Evolutionary conservation across 2,113 vertebrate species (phyloP).

Genomic region (Carassius auratus): DNA sequence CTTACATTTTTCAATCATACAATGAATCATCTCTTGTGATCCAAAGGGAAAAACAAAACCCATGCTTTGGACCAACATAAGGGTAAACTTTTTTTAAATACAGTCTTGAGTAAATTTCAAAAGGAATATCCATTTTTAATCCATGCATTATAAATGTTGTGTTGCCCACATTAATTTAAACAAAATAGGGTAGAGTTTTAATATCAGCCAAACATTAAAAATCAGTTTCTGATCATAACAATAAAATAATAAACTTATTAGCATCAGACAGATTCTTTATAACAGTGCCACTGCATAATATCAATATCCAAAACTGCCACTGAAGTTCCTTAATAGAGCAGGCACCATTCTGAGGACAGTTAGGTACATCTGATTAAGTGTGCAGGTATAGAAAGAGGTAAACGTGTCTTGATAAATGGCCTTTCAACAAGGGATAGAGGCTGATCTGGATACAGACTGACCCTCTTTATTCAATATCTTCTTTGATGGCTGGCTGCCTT

Average conservation of each 20-base stretch:
- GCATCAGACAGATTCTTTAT: not conserved
- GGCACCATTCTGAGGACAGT: not conserved
- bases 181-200: not conserved
- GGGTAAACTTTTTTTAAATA: not conserved
- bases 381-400: not conserved
- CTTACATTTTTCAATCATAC: not conserved
- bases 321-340: not conserved
- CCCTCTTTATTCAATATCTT: constrained; percentile 30
- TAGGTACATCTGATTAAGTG: constrained; percentile 3
- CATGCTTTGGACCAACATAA: not conserved
- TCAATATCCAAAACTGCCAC: not conserved
- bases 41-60: not conserved
- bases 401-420: constrained; percentile 26
- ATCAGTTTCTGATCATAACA: not conserved
- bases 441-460: constrained; percentile 36
- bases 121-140: not conserved
- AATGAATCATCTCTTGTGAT: not conserved
- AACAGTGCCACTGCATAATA: not conserved
- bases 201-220: not conserved
- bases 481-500: constrained; percentile 7
- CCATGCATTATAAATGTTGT: not conserved
- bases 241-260: not conserved
- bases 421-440: constrained; percentile 30
- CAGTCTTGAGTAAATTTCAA: not conserved
- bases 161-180: not conserved